Conservation (phyloP, 2,113 vertebrate species). For the Sapajus apella region DNA sequence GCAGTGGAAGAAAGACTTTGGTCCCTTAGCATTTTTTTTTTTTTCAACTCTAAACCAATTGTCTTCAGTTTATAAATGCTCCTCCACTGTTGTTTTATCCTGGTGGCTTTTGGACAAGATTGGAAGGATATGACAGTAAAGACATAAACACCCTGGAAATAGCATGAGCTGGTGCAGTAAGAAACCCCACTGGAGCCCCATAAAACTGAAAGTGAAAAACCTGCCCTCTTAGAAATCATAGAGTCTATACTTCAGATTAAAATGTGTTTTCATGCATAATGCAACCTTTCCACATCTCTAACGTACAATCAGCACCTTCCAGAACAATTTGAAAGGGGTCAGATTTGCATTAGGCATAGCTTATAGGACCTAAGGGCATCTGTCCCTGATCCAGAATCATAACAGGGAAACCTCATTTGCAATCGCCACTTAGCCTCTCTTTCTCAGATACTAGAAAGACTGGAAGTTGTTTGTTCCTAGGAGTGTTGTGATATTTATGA, state of each 20-base stretch:
- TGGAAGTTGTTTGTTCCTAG: background rate
- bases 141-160: background rate
- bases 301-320: background rate
- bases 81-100: background rate
- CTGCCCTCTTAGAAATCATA: background rate
- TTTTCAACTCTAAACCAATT: background rate
- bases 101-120: background rate
- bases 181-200: background rate
- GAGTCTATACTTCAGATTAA: background rate
- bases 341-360: background rate
- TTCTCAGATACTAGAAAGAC: background rate
- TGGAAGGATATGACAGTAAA: background rate
- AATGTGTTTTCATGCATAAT: background rate
- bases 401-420: background rate
- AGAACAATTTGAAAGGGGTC: background rate
- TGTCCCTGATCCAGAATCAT: background rate
- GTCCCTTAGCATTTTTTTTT: background rate
- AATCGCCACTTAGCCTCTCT: background rate
- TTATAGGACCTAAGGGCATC: background rate
- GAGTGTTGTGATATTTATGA: constrained; percentile 36
- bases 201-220: background rate
- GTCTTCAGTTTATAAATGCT: background rate
- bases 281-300: background rate
- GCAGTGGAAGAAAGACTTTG: background rate
- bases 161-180: background rate